Conservation (phyloP, 2,797 vertebrate genomes). For the Microctenopoma lineatum region DNA sequence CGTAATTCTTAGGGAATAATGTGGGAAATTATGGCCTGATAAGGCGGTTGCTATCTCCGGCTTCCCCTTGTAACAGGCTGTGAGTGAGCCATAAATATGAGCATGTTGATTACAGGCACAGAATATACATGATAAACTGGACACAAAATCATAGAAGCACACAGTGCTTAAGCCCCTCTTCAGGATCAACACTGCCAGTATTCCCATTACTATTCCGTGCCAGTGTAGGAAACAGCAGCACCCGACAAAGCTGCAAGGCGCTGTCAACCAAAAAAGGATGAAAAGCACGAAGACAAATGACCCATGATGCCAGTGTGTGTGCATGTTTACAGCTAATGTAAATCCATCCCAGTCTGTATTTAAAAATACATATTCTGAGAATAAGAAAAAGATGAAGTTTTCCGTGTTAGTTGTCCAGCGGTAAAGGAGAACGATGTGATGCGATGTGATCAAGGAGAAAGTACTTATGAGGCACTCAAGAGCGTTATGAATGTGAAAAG, state of each 20-base stretch:
- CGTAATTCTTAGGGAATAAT: no score
- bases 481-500: no score
- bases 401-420: background rate
- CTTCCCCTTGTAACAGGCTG: slow-evolving; percentile 11
- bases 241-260: slow-evolving; percentile 12
- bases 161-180: slow-evolving; percentile 8
- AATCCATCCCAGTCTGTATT: background rate
- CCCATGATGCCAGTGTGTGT: background rate
- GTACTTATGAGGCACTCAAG: no score
- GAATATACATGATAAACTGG: slow-evolving; percentile 11
- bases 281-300: slow-evolving; percentile 32
- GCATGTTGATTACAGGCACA: slow-evolving; percentile 45
- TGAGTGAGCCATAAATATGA: slow-evolving; percentile 46
- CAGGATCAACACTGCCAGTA: slow-evolving; percentile 17
- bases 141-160: slow-evolving; percentile 4
- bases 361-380: slow-evolving; percentile 1
- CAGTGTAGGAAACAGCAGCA: slow-evolving; percentile 36
- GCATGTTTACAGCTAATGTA: background rate
- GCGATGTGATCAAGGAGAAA: no score
- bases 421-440: background rate
- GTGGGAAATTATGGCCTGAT: no score
- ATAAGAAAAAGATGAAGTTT: background rate
- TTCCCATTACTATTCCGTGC: slow-evolving; percentile 33
- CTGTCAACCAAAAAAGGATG: slow-evolving; percentile 34
- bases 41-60: background rate